Base-by-base conservation (phyloP, 2,113 vertebrate species). In the Ranitomeya imitator region DNA sequence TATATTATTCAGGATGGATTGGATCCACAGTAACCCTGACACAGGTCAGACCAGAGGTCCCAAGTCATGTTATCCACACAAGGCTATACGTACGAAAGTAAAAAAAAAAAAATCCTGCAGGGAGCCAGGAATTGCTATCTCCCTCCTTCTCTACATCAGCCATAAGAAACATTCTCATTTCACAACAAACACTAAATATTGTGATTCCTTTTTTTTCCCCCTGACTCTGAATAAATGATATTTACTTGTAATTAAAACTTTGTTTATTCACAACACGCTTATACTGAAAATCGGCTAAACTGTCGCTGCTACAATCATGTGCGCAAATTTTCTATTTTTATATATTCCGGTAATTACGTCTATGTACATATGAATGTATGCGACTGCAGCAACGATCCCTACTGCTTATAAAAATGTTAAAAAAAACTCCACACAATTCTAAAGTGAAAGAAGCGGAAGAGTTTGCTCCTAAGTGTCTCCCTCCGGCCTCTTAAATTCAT, bases 401-500 rank as follows among this genome's bases (percentile, higher is more conserved):
- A 31, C 69, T 37, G 15, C 69, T 73, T 69, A 13, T 15, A 7
- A 21, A 23, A 12, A 76, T 11, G n/a, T n/a, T n/a, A n/a, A 45
- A 51, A 37, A 18, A 78, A 23, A 79, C n/a, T n/a, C n/a, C n/a
- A 23, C 26, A 45, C 3, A 45, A 45, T 3, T 45, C 37, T 55
- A 85, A 91, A 89, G 90, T 90, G 89, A 90, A 89, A 88, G 89
- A 76, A 87, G 76, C 51, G 5, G 76, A 54, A 14, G 45, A 23
- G 77, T 26, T n/a, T 57, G 37, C 73, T 76, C 45, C 77, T 65
- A 81, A 86, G 59, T 85, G 23, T 7, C 73, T 76, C 87, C 90
- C 90, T 90, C 90, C 90, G 90, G 88, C 80, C 91, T 90, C 89
- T 79, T 65, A 77, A 91, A 91, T 84, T 90, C 86, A 91, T 90